Evolutionary conservation across 2,113 vertebrate species (phyloP).

Genomic region (Charina bottae): DNA sequence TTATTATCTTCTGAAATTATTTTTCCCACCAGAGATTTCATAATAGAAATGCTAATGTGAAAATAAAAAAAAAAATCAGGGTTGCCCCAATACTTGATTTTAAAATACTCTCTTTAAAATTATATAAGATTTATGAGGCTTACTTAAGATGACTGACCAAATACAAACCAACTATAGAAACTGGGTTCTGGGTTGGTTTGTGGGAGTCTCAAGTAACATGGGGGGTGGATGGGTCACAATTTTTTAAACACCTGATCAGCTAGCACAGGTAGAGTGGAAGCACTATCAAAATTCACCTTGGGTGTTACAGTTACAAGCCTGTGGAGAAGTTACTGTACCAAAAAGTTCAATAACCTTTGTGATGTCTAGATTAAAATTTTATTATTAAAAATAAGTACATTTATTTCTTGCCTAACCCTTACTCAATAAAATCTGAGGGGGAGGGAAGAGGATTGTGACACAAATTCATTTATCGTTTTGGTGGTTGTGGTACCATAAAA

Average conservation of each 20-base stretch:
- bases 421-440: background rate
- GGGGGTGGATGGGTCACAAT: too few species aligned
- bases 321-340: too few species aligned
- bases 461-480: background rate
- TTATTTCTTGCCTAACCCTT: background rate
- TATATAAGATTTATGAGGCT: conserved; percentile 21
- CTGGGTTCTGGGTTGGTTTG: too few species aligned
- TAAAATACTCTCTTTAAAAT: conserved; percentile 5
- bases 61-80: background rate
- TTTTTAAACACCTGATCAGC: too few species aligned
- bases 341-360: too few species aligned
- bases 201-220: too few species aligned
- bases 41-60: conserved; percentile 42
- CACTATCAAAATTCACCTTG: too few species aligned
- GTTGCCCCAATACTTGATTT: background rate
- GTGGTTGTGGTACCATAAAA: background rate
- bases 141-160: too few species aligned
- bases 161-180: too few species aligned
- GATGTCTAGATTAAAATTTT: background rate
- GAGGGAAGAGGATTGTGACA: background rate
- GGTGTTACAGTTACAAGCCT: too few species aligned
- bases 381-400: background rate
- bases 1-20: conserved; percentile 51
- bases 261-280: too few species aligned
- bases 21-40: conserved; percentile 39